phyloP scores from a whole-genome alignment of 2,113 vertebrate species.

The Takifugu flavidus region DNA sequence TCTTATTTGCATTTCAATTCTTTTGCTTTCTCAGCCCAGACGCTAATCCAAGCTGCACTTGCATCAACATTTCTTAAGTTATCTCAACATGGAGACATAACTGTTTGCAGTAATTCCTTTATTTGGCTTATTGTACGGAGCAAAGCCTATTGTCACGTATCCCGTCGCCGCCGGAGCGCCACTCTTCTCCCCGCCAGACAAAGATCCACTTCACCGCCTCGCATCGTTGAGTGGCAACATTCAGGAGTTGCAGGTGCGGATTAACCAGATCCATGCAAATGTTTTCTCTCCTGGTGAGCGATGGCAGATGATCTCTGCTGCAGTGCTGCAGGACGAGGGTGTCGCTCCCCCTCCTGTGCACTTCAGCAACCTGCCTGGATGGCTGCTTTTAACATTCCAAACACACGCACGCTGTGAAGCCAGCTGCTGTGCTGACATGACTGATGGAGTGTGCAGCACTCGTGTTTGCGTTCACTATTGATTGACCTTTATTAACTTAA shows the following conservation, averaged over 20 bases:
- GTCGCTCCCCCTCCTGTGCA: conserved; percentile 36
- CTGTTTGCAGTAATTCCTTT: conserved; percentile 39
- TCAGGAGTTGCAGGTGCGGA: conserved; percentile 19
- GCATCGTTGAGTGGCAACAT: not conserved
- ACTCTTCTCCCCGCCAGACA: conserved; percentile 3
- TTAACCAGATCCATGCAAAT: conserved; percentile 23
- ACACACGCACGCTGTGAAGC: conserved; percentile 61
- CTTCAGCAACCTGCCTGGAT: conserved; percentile 53
- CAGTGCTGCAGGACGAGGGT: conserved; percentile 18
- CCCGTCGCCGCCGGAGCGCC: conserved; percentile 22
- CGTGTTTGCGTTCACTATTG: conserved; percentile 42
- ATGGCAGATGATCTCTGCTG: conserved; percentile 13
- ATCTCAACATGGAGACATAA: conserved; percentile 40
- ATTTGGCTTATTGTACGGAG: conserved; percentile 42
- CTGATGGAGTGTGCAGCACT: conserved; percentile 60
- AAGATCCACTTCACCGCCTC: conserved; percentile 6
- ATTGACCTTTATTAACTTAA: conserved; percentile 55
- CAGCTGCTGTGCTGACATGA: conserved; percentile 50
- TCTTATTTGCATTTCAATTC: conserved; percentile 80
- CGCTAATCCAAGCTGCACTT: conserved; percentile 69
- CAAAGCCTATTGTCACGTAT: conserved; percentile 44
- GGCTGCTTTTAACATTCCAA: conserved; percentile 68
- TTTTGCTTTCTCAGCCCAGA: conserved; percentile 59
- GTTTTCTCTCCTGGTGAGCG: conserved; percentile 14
- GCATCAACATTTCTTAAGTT: conserved; percentile 58